Evolutionary conservation across 2,888 invertebrate genomes (phyloP).

Genomic region (Callyntrura guangdongensis): DNA sequence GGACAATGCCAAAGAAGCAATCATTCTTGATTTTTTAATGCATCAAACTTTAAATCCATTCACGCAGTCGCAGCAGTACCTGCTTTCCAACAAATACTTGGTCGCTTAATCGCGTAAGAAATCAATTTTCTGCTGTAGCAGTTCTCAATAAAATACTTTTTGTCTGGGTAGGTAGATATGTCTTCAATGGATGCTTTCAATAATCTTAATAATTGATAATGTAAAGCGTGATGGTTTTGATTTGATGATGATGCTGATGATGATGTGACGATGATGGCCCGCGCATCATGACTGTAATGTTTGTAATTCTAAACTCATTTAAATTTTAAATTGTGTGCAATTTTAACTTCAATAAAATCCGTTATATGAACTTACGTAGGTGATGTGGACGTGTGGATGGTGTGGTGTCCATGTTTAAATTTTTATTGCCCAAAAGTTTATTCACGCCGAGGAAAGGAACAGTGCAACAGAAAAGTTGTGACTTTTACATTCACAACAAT

Average conservation of each 20-base stretch:
- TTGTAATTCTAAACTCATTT: conserved; percentile 47
- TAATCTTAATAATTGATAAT: conserved; percentile 25
- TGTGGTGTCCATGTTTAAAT: not conserved
- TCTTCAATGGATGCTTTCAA: conserved; percentile 6
- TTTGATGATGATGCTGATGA: conserved; percentile 17
- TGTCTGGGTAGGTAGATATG: too few species aligned
- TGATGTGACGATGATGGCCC: conserved; percentile 9
- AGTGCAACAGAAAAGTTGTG: not conserved
- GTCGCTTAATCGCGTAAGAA: not conserved
- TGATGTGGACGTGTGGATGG: conserved; percentile 8
- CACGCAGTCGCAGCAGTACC: too few species aligned
- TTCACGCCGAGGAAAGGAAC: conserved; percentile 30
- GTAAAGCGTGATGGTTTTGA: conserved; percentile 23
- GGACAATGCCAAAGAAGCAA: too few species aligned
- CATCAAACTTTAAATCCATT: too few species aligned
- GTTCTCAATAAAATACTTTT: too few species aligned
- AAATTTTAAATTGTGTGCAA: conserved; percentile 38
- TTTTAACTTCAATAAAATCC: conserved; percentile 20
- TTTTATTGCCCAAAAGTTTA: conserved; percentile 16
- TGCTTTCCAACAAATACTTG: too few species aligned
- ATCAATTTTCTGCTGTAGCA: conserved; percentile 24
- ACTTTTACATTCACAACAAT: conserved; percentile 2
- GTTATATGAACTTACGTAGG: not conserved
- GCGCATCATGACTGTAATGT: too few species aligned
- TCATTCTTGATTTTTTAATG: too few species aligned